Evolutionary conservation across 2,113 vertebrate genomes (phyloP).

Genomic region (Ascaphus truei): DNA sequence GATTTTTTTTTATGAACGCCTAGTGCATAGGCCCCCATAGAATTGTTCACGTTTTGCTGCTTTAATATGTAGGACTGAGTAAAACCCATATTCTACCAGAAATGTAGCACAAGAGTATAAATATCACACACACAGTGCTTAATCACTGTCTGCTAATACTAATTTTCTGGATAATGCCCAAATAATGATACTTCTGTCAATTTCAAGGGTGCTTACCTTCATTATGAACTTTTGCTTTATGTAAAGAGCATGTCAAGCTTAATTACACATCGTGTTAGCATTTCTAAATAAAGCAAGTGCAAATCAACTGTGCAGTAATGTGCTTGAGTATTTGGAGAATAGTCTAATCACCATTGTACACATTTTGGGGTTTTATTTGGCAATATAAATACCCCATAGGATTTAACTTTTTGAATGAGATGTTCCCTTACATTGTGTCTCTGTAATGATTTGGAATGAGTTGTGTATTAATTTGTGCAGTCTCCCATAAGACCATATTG

Average conservation of each 20-base stretch:
- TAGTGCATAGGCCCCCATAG: too few species aligned
- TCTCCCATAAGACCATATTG: too few species aligned
- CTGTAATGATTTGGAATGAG: too few species aligned
- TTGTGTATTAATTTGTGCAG: too few species aligned
- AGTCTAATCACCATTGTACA: neutral
- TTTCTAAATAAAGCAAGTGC: constrained; percentile 18
- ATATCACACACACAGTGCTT: constrained; percentile 13
- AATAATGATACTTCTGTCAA: constrained; percentile 22
- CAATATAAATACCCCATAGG: too few species aligned
- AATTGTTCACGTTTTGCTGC: too few species aligned
- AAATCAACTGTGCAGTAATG: neutral
- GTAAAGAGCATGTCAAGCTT: constrained; percentile 1
- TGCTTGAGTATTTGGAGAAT: constrained; percentile 6
- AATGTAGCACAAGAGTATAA: constrained; percentile 16
- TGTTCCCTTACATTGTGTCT: too few species aligned
- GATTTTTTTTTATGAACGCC: too few species aligned
- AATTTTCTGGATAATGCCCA: constrained; percentile 38
- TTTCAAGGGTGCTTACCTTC: constrained; percentile 37
- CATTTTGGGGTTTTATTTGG: constrained; percentile 1
- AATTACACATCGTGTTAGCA: constrained; percentile 9
- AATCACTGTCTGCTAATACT: constrained; percentile 26
- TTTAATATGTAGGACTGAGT: neutral
- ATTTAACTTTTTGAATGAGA: too few species aligned
- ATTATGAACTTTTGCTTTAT: constrained; percentile 33
- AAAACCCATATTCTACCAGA: constrained; percentile 14